Conservation (phyloP, 1,140 invertebrate genomes). For the Leptinotarsa lineolata region DNA sequence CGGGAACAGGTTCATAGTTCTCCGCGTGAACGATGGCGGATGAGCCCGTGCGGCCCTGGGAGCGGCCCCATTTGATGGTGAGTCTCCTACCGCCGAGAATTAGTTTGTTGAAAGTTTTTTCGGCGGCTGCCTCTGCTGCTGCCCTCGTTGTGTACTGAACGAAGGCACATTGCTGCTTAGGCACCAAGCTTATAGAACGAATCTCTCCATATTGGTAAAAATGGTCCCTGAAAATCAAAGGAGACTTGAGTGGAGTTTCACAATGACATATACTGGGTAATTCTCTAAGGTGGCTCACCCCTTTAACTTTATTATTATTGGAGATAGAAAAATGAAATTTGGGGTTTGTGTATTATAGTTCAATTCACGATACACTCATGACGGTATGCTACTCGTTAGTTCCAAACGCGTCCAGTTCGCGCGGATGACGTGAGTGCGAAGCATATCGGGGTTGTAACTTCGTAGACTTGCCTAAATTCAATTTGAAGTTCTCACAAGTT, state of each 20-base stretch:
- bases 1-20: conserved; percentile 83
- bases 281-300: too few relatives aligned
- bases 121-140: conserved; percentile 91
- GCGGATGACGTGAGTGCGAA: too few relatives aligned
- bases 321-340: too few relatives aligned
- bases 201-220: conserved; percentile 99
- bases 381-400: too few relatives aligned
- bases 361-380: too few relatives aligned
- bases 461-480: too few relatives aligned
- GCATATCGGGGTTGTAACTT: too few relatives aligned
- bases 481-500: too few relatives aligned
- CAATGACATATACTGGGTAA: background rate
- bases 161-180: conserved; percentile 96
- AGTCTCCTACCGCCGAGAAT: conserved; percentile 84
- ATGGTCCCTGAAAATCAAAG: conserved; percentile 67
- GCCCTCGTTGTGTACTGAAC: conserved; percentile 91
- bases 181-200: conserved; percentile 87
- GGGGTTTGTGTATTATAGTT: too few relatives aligned
- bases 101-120: conserved; percentile 95
- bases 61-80: conserved; percentile 96
- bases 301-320: too few relatives aligned
- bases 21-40: conserved; percentile 51
- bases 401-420: too few relatives aligned
- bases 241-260: conserved; percentile 38
- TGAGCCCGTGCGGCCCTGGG: conserved; percentile 63